phyloP scores from a whole-genome alignment of 2,113 vertebrate genomes.

The Piprites chloris region DNA sequence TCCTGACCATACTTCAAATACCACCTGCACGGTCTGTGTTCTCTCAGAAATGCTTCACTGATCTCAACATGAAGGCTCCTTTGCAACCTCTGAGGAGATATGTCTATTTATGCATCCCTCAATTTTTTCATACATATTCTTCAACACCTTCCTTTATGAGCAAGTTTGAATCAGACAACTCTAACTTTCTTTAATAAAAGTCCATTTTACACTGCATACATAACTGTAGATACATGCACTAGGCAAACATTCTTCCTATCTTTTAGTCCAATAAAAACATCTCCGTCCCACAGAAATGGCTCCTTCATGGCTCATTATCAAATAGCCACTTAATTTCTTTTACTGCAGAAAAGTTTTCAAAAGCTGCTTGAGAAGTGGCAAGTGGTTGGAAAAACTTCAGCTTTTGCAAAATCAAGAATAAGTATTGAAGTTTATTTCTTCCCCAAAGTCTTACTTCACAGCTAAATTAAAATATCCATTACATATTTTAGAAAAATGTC shows the following conservation, averaged over 20 bases:
- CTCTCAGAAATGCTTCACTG: neutral
- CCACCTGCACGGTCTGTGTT: rapidly evolving
- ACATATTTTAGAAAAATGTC: neutral
- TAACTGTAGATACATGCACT: rapidly evolving
- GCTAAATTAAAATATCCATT: neutral
- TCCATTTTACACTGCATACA: neutral
- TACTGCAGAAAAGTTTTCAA: neutral
- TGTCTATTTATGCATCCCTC: neutral
- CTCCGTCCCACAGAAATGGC: neutral
- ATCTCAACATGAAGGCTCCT: neutral
- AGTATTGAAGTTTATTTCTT: neutral
- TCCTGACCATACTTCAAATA: neutral
- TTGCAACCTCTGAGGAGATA: neutral
- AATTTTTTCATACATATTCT: neutral
- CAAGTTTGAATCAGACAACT: neutral
- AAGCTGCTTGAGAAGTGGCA: neutral
- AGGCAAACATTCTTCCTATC: neutral
- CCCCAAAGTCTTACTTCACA: neutral
- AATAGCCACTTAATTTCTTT: neutral
- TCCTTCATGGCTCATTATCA: neutral
- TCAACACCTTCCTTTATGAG: neutral
- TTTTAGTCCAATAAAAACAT: neutral
- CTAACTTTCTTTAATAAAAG: neutral
- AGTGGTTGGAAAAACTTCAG: neutral
- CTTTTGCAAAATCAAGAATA: neutral